Conservation (phyloP, 2,113 vertebrate species). For the Lepisosteus oculatus region DNA sequence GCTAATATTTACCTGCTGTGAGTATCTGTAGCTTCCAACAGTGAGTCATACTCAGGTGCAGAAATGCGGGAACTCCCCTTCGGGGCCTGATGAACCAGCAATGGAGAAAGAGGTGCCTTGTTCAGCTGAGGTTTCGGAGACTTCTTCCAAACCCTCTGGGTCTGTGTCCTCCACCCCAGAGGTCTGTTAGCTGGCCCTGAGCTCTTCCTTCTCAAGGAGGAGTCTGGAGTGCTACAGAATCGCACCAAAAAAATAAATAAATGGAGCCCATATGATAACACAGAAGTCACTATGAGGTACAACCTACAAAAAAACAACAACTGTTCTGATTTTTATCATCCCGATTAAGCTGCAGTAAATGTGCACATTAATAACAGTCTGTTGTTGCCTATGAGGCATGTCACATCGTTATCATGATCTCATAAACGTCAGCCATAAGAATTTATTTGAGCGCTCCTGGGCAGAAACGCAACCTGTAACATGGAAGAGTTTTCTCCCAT, state of each 20-base stretch:
- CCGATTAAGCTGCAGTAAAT: no score
- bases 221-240: background rate
- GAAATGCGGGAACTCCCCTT: background rate
- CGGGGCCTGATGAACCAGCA: background rate
- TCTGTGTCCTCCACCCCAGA: background rate
- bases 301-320: no score
- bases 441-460: no score
- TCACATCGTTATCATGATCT: no score
- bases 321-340: no score
- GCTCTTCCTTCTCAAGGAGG: background rate
- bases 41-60: background rate
- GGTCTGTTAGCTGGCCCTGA: background rate
- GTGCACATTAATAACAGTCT: no score
- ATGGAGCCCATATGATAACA: background rate
- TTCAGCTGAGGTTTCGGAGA: background rate
- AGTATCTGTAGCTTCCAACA: background rate
- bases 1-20: constrained; percentile 4
- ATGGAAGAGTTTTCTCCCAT: no score
- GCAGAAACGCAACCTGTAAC: no score
- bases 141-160: background rate
- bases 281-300: no score
- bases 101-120: background rate
- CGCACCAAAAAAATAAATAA: background rate
- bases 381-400: no score
- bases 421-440: no score